Percentiles rank a stretch among this genome's conserved stretches.
phyloP scores from a whole-genome alignment of 2,888 invertebrate species.

The Sminthurides aquaticus region DNA sequence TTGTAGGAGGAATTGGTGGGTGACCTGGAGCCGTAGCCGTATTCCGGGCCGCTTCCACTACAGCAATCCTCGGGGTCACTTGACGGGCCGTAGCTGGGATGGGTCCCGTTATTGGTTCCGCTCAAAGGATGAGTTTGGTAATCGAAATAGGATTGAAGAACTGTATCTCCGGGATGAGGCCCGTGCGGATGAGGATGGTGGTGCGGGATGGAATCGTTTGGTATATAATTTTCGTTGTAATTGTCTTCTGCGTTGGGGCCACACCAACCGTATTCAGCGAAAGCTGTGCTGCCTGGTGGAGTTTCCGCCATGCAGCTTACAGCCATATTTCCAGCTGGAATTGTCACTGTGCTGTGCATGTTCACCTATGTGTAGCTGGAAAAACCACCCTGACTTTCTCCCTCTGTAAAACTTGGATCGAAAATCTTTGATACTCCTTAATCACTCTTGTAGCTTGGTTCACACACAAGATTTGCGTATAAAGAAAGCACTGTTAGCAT shows the following conservation, averaged over 20 bases:
- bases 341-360: slow-evolving; percentile 23
- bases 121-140: slow-evolving; percentile 19
- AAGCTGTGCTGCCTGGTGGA: slow-evolving; percentile 15
- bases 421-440: no score
- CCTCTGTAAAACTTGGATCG: no score
- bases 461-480: no score
- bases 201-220: slow-evolving; percentile 22
- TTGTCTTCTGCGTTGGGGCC: slow-evolving; percentile 31
- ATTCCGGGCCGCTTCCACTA: slow-evolving; percentile 22
- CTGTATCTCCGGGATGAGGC: not conserved
- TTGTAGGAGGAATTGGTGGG: slow-evolving; percentile 10
- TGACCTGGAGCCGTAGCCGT: slow-evolving; percentile 13
- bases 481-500: no score
- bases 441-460: no score
- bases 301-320: slow-evolving; percentile 16
- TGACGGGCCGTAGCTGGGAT: slow-evolving; percentile 13
- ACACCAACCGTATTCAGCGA: slow-evolving; percentile 34
- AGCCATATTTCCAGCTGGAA: not conserved
- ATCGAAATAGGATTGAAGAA: slow-evolving; percentile 22
- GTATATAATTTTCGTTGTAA: slow-evolving; percentile 34
- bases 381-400: no score
- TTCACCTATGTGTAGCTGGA: not conserved
- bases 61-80: slow-evolving; percentile 24
- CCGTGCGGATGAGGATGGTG: slow-evolving; percentile 2
- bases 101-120: slow-evolving; percentile 6